Conservation (phyloP, 2,888 invertebrate genomes). For the Pyralis farinalis region DNA sequence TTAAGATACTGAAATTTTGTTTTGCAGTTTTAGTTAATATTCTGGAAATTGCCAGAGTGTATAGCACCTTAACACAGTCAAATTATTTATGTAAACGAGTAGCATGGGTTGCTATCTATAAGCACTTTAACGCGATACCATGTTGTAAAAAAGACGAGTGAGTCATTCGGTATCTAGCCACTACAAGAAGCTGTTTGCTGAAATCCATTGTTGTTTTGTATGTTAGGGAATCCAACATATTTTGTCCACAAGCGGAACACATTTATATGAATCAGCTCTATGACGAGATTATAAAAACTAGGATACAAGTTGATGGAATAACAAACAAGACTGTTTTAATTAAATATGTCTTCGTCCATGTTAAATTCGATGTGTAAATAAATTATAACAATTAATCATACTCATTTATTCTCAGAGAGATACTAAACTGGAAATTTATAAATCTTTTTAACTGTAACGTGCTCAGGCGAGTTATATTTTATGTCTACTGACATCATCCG, state of each 20-base stretch:
- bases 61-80: background rate
- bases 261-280: background rate
- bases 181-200: too few relatives aligned
- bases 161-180: too few relatives aligned
- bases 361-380: background rate
- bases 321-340: slow-evolving; percentile 2
- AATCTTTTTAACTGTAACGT: background rate
- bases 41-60: slow-evolving; percentile 2
- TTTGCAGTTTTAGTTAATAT: slow-evolving; percentile 4
- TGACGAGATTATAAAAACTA: background rate
- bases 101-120: background rate
- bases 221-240: too few relatives aligned
- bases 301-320: slow-evolving; percentile 1
- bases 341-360: background rate
- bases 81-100: slow-evolving; percentile 2
- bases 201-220: too few relatives aligned
- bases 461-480: background rate
- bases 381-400: background rate
- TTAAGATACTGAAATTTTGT: slow-evolving; percentile 3
- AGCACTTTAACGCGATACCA: background rate
- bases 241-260: background rate
- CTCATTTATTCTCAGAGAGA: background rate
- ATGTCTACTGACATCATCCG: background rate
- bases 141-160: background rate
- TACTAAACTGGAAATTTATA: background rate